These are phyloP conservation scores for Bagarius yarrelli DNA, from an alignment of 2,113 vertebrate genomes.

Conservation along the genomic window DNA sequence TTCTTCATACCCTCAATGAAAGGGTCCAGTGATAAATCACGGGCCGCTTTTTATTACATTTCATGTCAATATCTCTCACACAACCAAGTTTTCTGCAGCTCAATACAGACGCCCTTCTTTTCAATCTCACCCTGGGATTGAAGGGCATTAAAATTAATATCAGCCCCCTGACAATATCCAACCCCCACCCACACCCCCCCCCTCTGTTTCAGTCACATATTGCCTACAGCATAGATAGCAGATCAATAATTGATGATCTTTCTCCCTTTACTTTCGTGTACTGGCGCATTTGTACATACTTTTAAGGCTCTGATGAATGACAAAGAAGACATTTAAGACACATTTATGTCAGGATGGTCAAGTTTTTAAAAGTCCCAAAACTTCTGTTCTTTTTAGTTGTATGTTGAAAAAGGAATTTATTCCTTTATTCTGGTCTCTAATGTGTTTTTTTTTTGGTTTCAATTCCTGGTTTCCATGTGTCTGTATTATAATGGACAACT, in stretches of 20 bases:
- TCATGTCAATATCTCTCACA: conserved; percentile 55
- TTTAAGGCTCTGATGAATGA: conserved; percentile 36
- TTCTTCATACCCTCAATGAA: conserved; percentile 30
- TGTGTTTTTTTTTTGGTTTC: not conserved
- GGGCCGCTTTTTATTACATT: conserved; percentile 56
- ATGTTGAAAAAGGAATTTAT: not conserved
- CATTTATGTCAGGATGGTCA: conserved; percentile 1
- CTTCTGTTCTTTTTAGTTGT: not conserved
- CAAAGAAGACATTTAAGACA: conserved; percentile 21
- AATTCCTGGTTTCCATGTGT: conserved; percentile 10
- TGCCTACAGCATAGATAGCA: conserved; percentile 47
- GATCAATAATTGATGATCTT: conserved; percentile 58
- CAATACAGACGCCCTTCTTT: conserved; percentile 50
- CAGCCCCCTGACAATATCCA: conserved; percentile 20
- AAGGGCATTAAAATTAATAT: conserved; percentile 57
- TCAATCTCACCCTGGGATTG: conserved; percentile 45
- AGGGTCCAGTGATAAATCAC: conserved; percentile 50
- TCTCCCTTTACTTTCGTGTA: conserved; percentile 38
- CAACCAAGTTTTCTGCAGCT: conserved; percentile 51
- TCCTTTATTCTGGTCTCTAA: conserved; percentile 7
- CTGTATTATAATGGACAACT: conserved; percentile 20
- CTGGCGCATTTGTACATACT: conserved; percentile 38
- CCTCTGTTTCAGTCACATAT: conserved; percentile 40
- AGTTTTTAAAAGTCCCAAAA: not conserved
- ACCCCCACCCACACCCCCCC: not conserved